Evolutionary conservation across 2,888 invertebrate species (phyloP).

Genomic region (Cryptocheilus praepositus): DNA sequence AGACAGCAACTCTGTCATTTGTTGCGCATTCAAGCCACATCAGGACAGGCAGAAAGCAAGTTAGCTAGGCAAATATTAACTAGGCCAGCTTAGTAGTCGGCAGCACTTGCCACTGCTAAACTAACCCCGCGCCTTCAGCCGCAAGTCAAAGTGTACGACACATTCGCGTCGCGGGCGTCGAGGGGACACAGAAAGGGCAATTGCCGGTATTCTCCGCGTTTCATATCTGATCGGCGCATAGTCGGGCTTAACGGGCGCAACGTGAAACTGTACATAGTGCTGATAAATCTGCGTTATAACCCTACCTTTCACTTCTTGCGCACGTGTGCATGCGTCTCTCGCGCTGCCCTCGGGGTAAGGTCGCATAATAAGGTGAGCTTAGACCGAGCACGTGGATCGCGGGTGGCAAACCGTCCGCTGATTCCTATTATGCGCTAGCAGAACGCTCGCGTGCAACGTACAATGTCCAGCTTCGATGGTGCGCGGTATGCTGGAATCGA

Average conservation of each 20-base stretch:
- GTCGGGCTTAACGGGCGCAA: conserved; percentile 16
- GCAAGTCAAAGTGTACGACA: too few relatives aligned
- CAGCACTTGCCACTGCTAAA: too few relatives aligned
- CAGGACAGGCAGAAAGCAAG: too few relatives aligned
- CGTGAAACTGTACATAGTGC: conserved; percentile 29
- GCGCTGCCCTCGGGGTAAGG: conserved; percentile 47
- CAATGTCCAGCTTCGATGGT: too few relatives aligned
- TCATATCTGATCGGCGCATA: conserved; percentile 45
- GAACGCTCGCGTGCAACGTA: too few relatives aligned
- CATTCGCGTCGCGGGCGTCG: conserved; percentile 17
- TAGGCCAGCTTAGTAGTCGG: too few relatives aligned
- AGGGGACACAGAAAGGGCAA: conserved; percentile 41
- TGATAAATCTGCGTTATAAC: conserved; percentile 51
- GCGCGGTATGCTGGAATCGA: too few relatives aligned
- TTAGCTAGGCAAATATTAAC: too few relatives aligned
- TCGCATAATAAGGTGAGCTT: conserved; percentile 49
- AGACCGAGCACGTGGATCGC: conserved; percentile 36
- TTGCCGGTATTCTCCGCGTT: conserved; percentile 33
- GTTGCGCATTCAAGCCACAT: too few relatives aligned
- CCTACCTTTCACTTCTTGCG: conserved; percentile 62
- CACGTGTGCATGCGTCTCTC: conserved; percentile 48
- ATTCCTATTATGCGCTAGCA: not conserved
- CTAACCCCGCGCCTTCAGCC: conserved; percentile 31
- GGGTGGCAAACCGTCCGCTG: conserved; percentile 44
- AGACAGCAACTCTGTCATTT: too few relatives aligned